Base-by-base conservation (phyloP, 2,113 vertebrate genomes). In the Oncorhynchus masou region DNA sequence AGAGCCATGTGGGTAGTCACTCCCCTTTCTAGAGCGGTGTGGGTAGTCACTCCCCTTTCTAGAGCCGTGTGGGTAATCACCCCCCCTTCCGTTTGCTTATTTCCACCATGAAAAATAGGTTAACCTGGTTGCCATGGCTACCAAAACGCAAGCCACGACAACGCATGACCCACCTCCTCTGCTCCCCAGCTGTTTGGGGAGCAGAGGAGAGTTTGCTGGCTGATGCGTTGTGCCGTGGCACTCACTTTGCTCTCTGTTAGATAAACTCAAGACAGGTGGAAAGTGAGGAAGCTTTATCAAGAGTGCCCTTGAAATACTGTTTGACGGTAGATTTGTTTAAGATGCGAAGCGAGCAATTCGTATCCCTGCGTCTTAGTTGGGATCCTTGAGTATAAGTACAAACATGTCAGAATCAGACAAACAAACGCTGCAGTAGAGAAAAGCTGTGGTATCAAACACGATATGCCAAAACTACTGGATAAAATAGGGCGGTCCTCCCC, bases 61-160 rank as follows among this genome's bases (percentile, higher is more conserved):
- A 8, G 6, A 39, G 34, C 7, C 7, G 0, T 39, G 7, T 39
- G 34, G 34, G 8, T 39, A 39, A 2, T 39, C 34, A 39, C 8
- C 34, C 60, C 20, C n/a, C 59, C 74, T 15, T 72, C 57, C 15
- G 62, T 54, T 79, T 59, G n/a, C 49, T 22, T 68, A 64, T 71
- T 57, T 57, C 68, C n/a, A 20, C 31, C 34, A 45, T 54, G 16
- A 51, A 66, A 73, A 78, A 71, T 65, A 60, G 77, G 45, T 76
- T 74, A 27, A 27, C 67, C 75, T 71, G 76, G 81, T 79, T 79
- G 81, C 77, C 74, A 83, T 83, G 74, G 81, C 22, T 70, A 22
- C 74, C 69, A 24, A 49, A 45, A 15, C 12, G 34, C 51, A 39
- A 68, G 25, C 22, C 62, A 68, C 54, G 54, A 76, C 66, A 20